These are phyloP conservation scores for Ceratotherium simum DNA, from an alignment of 2,113 vertebrate genomes.

Conservation along the genomic window DNA sequence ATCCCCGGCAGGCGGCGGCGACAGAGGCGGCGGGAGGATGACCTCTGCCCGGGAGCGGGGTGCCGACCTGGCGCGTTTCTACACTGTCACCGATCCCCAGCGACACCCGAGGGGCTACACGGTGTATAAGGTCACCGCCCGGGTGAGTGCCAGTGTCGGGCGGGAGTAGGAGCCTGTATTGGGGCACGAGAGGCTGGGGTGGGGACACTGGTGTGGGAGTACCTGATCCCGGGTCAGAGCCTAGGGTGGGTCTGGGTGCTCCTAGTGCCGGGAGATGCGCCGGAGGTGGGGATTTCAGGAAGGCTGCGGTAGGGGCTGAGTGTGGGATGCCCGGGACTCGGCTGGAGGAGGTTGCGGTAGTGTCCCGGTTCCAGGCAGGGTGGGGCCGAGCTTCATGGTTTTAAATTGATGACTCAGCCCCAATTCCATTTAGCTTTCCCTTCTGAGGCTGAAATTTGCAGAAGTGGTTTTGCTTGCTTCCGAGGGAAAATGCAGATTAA, in stretches of 20 bases:
- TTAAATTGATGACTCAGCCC: constrained; percentile 52
- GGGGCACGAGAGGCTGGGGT: neutral
- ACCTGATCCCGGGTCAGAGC: neutral
- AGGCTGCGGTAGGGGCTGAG: neutral
- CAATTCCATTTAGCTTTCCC: constrained; percentile 26
- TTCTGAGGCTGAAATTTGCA: constrained; percentile 47
- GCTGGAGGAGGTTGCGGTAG: neutral
- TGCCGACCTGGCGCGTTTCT: constrained; percentile 96
- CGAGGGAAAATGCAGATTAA: neutral
- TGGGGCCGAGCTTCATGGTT: neutral
- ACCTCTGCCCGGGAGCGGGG: constrained; percentile 91
- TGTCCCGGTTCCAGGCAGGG: neutral
- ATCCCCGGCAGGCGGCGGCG: constrained; percentile 24
- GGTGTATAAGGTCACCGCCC: constrained; percentile 97
- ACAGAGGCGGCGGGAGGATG: constrained; percentile 90
- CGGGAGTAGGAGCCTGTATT: neutral
- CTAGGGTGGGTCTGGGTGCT: neutral
- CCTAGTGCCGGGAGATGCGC: neutral
- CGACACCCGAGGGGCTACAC: constrained; percentile 95
- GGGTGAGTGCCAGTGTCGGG: constrained; percentile 89
- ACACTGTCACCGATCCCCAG: constrained; percentile 96
- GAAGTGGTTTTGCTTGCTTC: constrained; percentile 47
- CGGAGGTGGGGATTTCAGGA: neutral
- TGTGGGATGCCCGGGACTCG: neutral
- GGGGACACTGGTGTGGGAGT: neutral